Evolutionary conservation across 2,113 vertebrate genomes (phyloP), one percentile per base, ranked within the genome.

Genomic region (Nyctibius bracteatus): DNA sequence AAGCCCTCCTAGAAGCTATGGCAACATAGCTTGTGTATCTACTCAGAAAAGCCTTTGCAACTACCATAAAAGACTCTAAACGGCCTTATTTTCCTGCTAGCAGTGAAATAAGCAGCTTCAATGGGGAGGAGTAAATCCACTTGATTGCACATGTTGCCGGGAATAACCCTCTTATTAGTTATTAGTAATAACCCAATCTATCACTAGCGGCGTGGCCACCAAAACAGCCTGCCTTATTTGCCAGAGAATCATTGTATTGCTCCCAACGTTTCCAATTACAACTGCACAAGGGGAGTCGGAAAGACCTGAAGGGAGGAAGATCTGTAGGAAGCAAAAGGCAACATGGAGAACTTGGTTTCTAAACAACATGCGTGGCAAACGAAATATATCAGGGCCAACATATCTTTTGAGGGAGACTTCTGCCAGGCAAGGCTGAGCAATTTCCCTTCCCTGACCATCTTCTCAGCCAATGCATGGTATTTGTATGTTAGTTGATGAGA

Each of bases 121-220:
- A 46, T n/a, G 92, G 80, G 93, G 77, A 93, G 72, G 82, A 95
- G 92, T 96, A 95, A 96, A 96, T 94, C 90, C 94, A 86, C 70
- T 92, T 96, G 92, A 96, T 84, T 81, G 87, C 77, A 62, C 80
- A 33, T 14, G 52, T 81, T 96, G 89, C 83, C 8, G n/a, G 91
- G 81, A 96, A 90, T 84, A 93, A 78, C 90, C 31, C 35, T 78
- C 58, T 93, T 90, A 63, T 59, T 84, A 87, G 82, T 83, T 95
- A 93, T 94, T 74, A 49, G 68, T 65, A 86, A 95, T 90, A 86
- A 93, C 80, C 68, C 96, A 61, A 75, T 67, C 77, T 54, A 19
- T 86, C 5, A 9, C 81, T 65, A 57, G 84, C 20, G 46, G 78
- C 1, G 0, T 58, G 81, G 57, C 61, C 84, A 85, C 77, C 81